Base-by-base conservation (phyloP, 2,888 invertebrate species). In the Pachydiplax longipennis region DNA sequence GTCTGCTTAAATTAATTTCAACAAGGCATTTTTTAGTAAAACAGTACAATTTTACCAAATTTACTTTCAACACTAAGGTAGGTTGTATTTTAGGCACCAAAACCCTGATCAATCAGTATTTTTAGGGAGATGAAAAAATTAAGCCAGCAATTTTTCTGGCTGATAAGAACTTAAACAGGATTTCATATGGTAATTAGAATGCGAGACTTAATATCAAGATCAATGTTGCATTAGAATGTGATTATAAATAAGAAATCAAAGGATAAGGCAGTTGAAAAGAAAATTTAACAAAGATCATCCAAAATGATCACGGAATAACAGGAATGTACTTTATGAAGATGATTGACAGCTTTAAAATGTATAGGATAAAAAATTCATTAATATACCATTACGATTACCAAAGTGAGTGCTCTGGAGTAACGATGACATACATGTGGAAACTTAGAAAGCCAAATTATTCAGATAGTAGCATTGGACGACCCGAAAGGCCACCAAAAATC, bases 381-480 rank as follows among this genome's bases (percentile, higher is more conserved):
- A 48, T 48, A 48, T 13, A 48, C 6, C 10, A 4, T n/a, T 37
- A 4, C 37, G 37, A 48, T 13, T 48, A 48, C 48, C 48, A 48
- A 48, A 48, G 48, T 44, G 44, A 48, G 48, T 48, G 48, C 48
- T 6, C 10, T 13, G 65, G 25, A 22, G 25, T n/a, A 65, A 22
- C 18, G 25, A 65, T 65, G 65, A 25, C 25, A 61, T 61, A 87
- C 61, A 61, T 87, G 87, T 87, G 87, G 87, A 87, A 87, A 87
- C 22, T 87, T 31, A 83, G 5, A 8, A 18, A 25, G 65, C 65
- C 48, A 48, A 48, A n/a, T 65, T 65, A 65, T 65, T 18, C 65
- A 25, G 25, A n/a, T 25, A 65, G 25, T 10, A 35, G 22, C 12
- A 58, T 35, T 58, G 53, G 53, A 13, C 53, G 15, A 61, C 22